A percentile compares a stretch with the other conserved stretches of the same genome.
These are phyloP conservation scores for Xylota sylvarum DNA, from an alignment of 2,888 invertebrate species.

Conservation along the genomic window DNA sequence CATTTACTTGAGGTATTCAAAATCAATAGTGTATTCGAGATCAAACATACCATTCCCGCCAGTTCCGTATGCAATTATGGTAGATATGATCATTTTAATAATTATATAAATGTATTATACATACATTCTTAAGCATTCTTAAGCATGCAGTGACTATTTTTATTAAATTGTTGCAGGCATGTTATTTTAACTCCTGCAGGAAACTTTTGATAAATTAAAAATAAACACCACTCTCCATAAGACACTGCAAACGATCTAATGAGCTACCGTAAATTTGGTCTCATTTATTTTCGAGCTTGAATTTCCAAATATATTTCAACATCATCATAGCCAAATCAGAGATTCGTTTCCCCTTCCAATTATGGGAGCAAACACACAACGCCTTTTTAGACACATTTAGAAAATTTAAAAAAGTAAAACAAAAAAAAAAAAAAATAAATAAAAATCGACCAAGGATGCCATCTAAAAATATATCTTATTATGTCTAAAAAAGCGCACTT, in stretches of 20 bases:
- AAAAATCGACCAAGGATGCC: slow-evolving; percentile 65
- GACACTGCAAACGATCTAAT: slow-evolving; percentile 18
- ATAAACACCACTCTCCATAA: slow-evolving; percentile 1
- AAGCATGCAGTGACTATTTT: too few relatives aligned
- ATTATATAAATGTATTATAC: too few relatives aligned
- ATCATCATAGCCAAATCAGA: slow-evolving; percentile 21
- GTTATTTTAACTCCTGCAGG: too few relatives aligned
- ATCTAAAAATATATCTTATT: slow-evolving; percentile 70
- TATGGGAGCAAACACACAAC: slow-evolving; percentile 21
- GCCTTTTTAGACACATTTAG: slow-evolving; percentile 30
- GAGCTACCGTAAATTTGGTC: slow-evolving; percentile 26
- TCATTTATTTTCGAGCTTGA: slow-evolving; percentile 31
- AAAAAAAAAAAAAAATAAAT: too few relatives aligned
- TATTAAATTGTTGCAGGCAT: too few relatives aligned
- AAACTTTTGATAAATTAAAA: background rate
- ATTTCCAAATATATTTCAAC: slow-evolving; percentile 21
- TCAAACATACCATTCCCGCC: too few relatives aligned
- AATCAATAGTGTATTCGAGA: too few relatives aligned
- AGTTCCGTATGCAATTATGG: too few relatives aligned
- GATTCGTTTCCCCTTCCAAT: slow-evolving; percentile 7
- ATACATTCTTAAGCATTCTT: too few relatives aligned
- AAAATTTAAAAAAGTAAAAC: slow-evolving; percentile 30
- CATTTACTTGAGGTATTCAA: too few relatives aligned
- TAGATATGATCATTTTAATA: too few relatives aligned
- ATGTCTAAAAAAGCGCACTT: slow-evolving; percentile 69